Base-by-base conservation (phyloP, 37 sponge, comb jelly and placozoan genomes). In the Lycopodina hypogea region DNA sequence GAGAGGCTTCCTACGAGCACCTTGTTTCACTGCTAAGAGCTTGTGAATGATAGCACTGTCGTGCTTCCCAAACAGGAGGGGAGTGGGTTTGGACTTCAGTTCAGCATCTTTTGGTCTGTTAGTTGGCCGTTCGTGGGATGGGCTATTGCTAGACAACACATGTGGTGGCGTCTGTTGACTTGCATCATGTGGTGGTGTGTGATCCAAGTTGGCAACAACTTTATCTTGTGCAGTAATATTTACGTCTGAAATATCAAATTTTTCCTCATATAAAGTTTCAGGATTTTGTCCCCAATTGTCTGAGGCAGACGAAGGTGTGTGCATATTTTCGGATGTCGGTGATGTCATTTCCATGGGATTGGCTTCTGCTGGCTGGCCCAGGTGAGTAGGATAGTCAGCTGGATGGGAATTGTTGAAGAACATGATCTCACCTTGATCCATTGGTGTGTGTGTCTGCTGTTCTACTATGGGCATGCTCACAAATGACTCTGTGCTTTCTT, bases 31-130 rank as follows among this genome's bases (percentile, higher is more conserved):
- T 26, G 51, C 56, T 11, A 53, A 79, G 15, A 92, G 39, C 58
- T 87, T 84, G 23, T 53, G 65, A 4, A 89, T 71, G n/a, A 89
- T 89, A 0, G 78, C 84, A 42, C 62, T 72, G 36, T 87, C 87
- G 17, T 80, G 52, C 26, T 87, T 75, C 0, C 87, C 87, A 69
- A 87, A 87, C 4, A 83, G 28, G 19, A 69, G 34, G 19, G 56
- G 34, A 21, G 71, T 45, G 42, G 39, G 26, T n/a, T 80, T 42
- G 7, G 53, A 15, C 35, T 51, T 69, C 28, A 17, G 18, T 17
- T 65, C 18, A 24, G 11, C 30, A 3, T 32, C 34, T 65, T 19
- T 34, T 1, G 51, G 66, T 42, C 36, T 42, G 15, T 52, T 38
- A 6, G 30, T 21, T 2, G 0, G 8, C 28, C 48, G 6, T 24